Conservation (phyloP, 53 echinoderm and acorn worm species). For the Zoroaster sp. region DNA sequence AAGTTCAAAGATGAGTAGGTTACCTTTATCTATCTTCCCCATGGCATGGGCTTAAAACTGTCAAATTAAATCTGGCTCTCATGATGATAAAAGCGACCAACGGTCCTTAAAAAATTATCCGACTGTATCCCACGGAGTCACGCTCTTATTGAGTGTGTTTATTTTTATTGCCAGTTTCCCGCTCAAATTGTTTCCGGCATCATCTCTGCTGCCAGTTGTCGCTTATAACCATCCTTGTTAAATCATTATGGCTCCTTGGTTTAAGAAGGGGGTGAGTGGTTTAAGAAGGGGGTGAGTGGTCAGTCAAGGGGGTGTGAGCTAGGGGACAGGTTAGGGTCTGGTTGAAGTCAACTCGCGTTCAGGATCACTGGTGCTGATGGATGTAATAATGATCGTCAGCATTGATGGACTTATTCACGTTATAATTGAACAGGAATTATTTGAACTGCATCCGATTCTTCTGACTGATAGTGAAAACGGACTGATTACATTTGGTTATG, state of each 20-base stretch:
- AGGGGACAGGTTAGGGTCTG: background rate
- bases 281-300: background rate
- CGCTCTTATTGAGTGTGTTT: background rate
- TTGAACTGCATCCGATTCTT: background rate
- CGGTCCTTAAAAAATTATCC: background rate
- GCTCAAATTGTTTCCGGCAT: background rate
- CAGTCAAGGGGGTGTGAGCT: background rate
- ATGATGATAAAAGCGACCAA: background rate
- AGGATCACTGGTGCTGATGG: conserved; percentile 19
- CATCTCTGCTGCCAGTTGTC: background rate
- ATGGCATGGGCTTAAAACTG: background rate
- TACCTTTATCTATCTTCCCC: background rate
- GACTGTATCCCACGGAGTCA: background rate
- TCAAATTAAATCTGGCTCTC: background rate
- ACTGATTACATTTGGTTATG: background rate
- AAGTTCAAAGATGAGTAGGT: too few species aligned
- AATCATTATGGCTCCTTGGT: background rate
- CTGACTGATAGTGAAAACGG: background rate
- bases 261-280: background rate
- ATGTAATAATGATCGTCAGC: background rate
- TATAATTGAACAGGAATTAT: conserved; percentile 5
- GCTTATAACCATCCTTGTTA: background rate
- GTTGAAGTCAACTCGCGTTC: background rate
- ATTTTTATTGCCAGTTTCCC: conserved; percentile 23
- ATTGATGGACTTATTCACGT: conserved; percentile 11